Evolutionary conservation across 2,888 invertebrate genomes (phyloP).

Genomic region (Apotomis betuletana): DNA sequence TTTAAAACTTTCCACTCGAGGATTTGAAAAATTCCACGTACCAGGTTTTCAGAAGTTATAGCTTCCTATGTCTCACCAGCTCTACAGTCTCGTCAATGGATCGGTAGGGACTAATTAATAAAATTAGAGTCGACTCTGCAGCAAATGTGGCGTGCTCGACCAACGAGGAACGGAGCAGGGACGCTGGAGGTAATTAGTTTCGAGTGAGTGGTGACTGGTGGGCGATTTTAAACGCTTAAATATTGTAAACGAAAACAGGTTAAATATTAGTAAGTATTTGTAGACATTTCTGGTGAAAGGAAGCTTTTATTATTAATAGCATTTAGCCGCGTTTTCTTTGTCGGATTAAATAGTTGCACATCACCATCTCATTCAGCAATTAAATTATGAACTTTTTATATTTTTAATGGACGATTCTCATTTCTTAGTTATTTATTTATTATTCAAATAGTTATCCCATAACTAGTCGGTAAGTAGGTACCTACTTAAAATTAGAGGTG

Average conservation of each 20-base stretch:
- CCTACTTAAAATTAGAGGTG: too few species aligned
- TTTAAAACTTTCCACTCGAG: too few species aligned
- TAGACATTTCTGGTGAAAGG: not conserved
- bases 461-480: too few species aligned
- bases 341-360: too few species aligned
- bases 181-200: slow-evolving; percentile 30
- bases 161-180: slow-evolving; percentile 30
- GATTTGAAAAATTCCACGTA: too few species aligned
- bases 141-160: slow-evolving; percentile 22
- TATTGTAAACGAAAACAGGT: slow-evolving; percentile 1
- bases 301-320: too few species aligned
- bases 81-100: slow-evolving; percentile 25
- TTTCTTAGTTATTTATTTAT: too few species aligned
- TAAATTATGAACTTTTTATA: too few species aligned
- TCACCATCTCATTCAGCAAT: too few species aligned
- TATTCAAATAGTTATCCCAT: too few species aligned
- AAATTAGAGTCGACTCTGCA: slow-evolving; percentile 38
- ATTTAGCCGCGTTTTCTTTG: too few species aligned
- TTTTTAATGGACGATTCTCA: too few species aligned
- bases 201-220: slow-evolving; percentile 12
- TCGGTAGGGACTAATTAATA: slow-evolving; percentile 37
- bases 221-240: slow-evolving; percentile 11
- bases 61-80: slow-evolving; percentile 20
- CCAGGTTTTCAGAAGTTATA: not conserved
- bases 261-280: not conserved